A percentile compares a stretch with the other conserved stretches of the same genome.
Conservation (phyloP, 2,888 invertebrate genomes). For the Anthoptus insignis region DNA sequence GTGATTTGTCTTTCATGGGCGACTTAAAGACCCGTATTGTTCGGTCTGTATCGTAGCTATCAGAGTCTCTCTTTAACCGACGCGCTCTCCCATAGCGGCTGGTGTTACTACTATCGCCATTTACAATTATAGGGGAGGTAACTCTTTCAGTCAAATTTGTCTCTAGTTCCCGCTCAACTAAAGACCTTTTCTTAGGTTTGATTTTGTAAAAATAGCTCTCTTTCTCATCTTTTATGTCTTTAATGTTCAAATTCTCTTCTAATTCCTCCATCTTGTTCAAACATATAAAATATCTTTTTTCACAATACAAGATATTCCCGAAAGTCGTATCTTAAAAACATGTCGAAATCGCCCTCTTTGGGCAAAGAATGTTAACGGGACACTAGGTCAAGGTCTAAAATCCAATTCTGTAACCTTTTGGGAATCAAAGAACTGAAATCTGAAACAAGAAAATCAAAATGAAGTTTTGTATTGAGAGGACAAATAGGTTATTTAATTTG, state of each 20-base stretch:
- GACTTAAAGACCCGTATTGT: constrained; percentile 60
- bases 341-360: constrained; percentile 52
- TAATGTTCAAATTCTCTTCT: constrained; percentile 69
- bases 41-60: constrained; percentile 73
- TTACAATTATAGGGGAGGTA: constrained; percentile 67
- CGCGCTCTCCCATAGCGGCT: constrained; percentile 88
- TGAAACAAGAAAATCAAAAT: constrained; percentile 84
- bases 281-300: constrained; percentile 30
- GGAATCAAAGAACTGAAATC: constrained; percentile 46
- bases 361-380: constrained; percentile 41
- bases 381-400: constrained; percentile 49
- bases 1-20: constrained; percentile 61
- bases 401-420: constrained; percentile 1
- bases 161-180: constrained; percentile 78
- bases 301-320: constrained; percentile 50
- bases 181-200: constrained; percentile 76
- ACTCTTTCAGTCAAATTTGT: constrained; percentile 74
- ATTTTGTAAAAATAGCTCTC: constrained; percentile 56
- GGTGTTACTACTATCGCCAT: constrained; percentile 63
- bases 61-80: constrained; percentile 79
- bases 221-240: constrained; percentile 56
- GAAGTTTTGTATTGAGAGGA: constrained; percentile 69
- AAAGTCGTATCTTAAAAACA: constrained; percentile 41
- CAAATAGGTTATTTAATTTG: constrained; percentile 75
- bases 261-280: constrained; percentile 71